Conservation (phyloP, 2,888 invertebrate genomes). For the Mythimna impura region DNA sequence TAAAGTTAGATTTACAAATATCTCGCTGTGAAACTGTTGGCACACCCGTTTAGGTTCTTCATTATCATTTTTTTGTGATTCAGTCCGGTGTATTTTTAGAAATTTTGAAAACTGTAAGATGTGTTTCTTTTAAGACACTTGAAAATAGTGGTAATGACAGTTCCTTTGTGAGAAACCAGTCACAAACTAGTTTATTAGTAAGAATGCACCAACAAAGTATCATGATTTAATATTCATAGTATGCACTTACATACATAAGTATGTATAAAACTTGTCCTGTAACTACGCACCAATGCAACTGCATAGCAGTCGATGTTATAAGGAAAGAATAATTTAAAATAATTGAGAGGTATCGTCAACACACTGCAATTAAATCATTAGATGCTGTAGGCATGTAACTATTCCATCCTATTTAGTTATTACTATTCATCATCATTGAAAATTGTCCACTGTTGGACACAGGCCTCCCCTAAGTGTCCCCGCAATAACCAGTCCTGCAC, state of each 20-base stretch:
- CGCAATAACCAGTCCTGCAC: too few species aligned
- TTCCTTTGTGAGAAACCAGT: constrained; percentile 1
- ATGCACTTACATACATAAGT: neutral
- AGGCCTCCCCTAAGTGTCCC: too few species aligned
- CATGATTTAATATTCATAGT: constrained; percentile 33
- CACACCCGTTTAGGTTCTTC: too few species aligned
- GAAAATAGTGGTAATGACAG: neutral
- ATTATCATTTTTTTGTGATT: too few species aligned
- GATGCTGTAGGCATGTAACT: constrained; percentile 19
- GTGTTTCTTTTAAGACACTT: too few species aligned
- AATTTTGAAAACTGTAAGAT: too few species aligned
- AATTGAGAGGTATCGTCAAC: constrained; percentile 30
- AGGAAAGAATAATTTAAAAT: constrained; percentile 51
- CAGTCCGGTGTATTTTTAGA: too few species aligned
- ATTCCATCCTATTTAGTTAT: neutral
- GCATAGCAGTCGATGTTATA: constrained; percentile 17
- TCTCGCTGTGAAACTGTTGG: too few species aligned
- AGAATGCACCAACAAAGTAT: constrained; percentile 20
- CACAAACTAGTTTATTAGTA: constrained; percentile 7
- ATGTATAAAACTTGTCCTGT: constrained; percentile 37
- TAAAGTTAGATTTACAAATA: too few species aligned
- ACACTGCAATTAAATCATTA: constrained; percentile 28
- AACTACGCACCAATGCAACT: constrained; percentile 4
- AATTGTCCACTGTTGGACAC: too few species aligned
- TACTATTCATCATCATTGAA: too few species aligned